Evolutionary conservation across 2,113 vertebrate species (phyloP).

Genomic region (Chlorodrepanis virens): DNA sequence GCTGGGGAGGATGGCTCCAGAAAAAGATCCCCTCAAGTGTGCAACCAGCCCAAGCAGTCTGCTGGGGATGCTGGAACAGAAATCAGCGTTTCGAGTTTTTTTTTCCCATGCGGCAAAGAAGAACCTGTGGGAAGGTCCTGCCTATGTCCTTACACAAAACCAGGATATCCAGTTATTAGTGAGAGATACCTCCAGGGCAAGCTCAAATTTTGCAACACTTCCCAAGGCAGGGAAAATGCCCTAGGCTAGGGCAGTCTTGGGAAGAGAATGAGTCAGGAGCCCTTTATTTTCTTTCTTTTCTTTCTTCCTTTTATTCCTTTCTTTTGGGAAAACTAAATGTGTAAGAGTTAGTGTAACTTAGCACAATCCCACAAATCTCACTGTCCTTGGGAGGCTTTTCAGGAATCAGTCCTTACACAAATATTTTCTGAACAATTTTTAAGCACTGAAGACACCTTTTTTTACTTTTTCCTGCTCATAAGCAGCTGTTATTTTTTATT

Average conservation of each 20-base stretch:
- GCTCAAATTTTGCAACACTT: conserved; percentile 58
- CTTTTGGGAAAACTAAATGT: background rate
- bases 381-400: background rate
- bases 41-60: conserved; percentile 23
- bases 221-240: conserved; percentile 57
- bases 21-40: conserved; percentile 47
- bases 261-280: conserved; percentile 54
- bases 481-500: background rate
- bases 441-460: background rate
- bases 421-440: background rate
- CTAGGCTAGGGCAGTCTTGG: conserved; percentile 59
- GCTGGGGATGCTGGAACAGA: conserved; percentile 26
- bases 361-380: background rate
- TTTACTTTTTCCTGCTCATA: background rate
- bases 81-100: background rate
- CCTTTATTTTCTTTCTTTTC: background rate
- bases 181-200: conserved; percentile 38
- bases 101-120: conserved; percentile 47
- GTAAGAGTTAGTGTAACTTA: background rate
- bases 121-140: conserved; percentile 60
- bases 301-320: background rate
- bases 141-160: conserved; percentile 58
- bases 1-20: conserved; percentile 42
- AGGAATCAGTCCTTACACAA: background rate
- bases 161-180: conserved; percentile 65